phyloP scores from a whole-genome alignment of 2,797 vertebrate species.

The Benthosema pterotum region DNA sequence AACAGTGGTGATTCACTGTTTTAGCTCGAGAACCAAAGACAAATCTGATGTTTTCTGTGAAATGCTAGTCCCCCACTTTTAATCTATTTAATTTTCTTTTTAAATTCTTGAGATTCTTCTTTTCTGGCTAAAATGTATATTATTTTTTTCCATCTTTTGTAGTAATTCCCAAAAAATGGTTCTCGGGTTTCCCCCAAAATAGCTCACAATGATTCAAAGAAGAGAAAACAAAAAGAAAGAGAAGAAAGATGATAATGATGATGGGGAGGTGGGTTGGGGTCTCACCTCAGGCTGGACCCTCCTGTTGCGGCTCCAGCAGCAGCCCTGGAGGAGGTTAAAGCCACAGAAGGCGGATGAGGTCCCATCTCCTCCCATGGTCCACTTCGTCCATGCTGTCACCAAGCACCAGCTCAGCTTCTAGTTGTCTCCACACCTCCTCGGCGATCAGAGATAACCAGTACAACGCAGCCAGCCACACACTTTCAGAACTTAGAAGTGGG shows the following conservation, averaged over 20 bases:
- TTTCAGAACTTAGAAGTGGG: neutral
- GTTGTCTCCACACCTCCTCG: slow-evolving; percentile 25
- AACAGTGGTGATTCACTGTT: too few relatives aligned
- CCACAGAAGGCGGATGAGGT: slow-evolving; percentile 74
- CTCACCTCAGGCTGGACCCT: slow-evolving; percentile 81
- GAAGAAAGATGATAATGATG: too few relatives aligned
- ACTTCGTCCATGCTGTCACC: slow-evolving; percentile 68
- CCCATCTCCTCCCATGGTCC: slow-evolving; percentile 75
- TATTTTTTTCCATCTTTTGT: too few relatives aligned
- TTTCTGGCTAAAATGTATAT: too few relatives aligned
- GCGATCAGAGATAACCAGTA: slow-evolving; percentile 8
- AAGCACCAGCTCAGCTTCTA: slow-evolving; percentile 37
- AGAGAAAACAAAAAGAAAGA: too few relatives aligned
- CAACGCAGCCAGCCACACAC: too few relatives aligned
- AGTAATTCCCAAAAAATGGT: too few relatives aligned
- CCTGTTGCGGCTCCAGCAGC: slow-evolving; percentile 77
- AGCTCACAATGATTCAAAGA: too few relatives aligned
- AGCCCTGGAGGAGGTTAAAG: slow-evolving; percentile 70
- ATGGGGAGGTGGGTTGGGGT: neutral
- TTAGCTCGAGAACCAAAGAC: too few relatives aligned
- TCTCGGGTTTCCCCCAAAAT: too few relatives aligned
- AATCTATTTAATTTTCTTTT: too few relatives aligned
- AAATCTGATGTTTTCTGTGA: neutral
- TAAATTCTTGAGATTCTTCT: too few relatives aligned
- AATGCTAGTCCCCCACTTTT: neutral